These are phyloP conservation scores for Caenorhabditis briggsae DNA, from an alignment of 1,140 invertebrate genomes.

Conservation along the genomic window DNA sequence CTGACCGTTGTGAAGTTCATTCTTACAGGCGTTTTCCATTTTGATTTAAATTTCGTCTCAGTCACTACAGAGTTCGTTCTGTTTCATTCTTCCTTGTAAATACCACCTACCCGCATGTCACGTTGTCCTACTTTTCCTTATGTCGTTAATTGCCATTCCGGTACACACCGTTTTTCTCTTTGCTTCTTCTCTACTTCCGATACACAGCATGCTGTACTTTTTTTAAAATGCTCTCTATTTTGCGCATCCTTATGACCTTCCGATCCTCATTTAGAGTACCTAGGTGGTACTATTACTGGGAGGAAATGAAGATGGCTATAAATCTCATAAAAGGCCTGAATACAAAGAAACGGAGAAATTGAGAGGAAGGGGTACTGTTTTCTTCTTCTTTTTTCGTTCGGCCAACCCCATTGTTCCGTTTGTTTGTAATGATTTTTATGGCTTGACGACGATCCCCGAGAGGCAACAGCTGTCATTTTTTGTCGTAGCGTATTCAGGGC, in stretches of 20 bases:
- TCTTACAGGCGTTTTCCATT: neutral
- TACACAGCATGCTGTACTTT: conserved; percentile 19
- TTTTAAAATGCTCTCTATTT: neutral
- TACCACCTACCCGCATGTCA: conserved; percentile 37
- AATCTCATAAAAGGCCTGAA: conserved; percentile 26
- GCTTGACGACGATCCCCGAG: neutral
- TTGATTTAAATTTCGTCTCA: neutral
- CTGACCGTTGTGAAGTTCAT: neutral
- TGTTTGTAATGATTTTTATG: conserved; percentile 50
- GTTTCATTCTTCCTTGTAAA: neutral
- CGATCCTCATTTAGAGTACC: neutral
- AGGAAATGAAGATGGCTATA: neutral
- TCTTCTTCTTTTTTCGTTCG: conserved; percentile 31
- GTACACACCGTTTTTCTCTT: conserved; percentile 28
- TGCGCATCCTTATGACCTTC: conserved; percentile 13
- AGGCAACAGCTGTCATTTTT: conserved; percentile 34
- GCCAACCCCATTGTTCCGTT: conserved; percentile 41
- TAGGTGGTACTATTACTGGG: no score
- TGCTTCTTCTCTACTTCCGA: conserved; percentile 5
- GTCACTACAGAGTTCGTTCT: neutral
- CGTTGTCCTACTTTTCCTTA: conserved; percentile 26
- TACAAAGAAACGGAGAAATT: conserved; percentile 34
- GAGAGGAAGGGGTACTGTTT: no score
- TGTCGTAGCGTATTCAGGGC: neutral
- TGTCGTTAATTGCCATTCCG: conserved; percentile 35